Evolutionary conservation across 2,888 invertebrate genomes (phyloP).

Genomic region (Drosophila imparisetae): DNA sequence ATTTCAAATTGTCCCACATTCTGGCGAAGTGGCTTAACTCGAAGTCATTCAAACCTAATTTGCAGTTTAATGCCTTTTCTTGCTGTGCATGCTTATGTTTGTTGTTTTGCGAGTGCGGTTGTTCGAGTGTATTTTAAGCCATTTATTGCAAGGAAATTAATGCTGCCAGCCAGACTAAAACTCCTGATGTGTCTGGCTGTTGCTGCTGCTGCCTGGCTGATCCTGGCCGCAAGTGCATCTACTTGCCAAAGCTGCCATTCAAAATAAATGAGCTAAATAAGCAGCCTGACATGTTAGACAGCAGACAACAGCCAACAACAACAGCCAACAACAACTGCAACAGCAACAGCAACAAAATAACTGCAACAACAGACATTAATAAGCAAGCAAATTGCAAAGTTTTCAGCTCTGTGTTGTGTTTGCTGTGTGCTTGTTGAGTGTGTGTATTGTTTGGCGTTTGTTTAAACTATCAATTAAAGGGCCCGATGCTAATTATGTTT

Average conservation of each 20-base stretch:
- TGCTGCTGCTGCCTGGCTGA: constrained; percentile 12
- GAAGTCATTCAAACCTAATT: too few relatives aligned
- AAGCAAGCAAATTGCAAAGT: constrained; percentile 74
- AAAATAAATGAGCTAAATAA: constrained; percentile 82
- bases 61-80: neutral
- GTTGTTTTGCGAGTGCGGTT: constrained; percentile 11
- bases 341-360: constrained; percentile 9
- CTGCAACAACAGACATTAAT: constrained; percentile 57
- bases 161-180: constrained; percentile 48
- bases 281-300: constrained; percentile 69
- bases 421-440: constrained; percentile 1
- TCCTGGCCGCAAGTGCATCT: constrained; percentile 69
- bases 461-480: constrained; percentile 79
- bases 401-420: constrained; percentile 33
- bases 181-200: constrained; percentile 10
- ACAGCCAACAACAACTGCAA: constrained; percentile 20
- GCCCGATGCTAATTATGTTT: constrained; percentile 76
- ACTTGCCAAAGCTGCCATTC: constrained; percentile 70
- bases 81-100: constrained; percentile 2
- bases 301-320: constrained; percentile 33
- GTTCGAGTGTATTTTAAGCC: constrained; percentile 63
- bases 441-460: constrained; percentile 47
- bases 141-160: constrained; percentile 69
- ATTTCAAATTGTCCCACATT: neutral
- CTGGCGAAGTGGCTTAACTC: neutral